phyloP scores from a whole-genome alignment of 2,113 vertebrate species.

The Thalassoma bifasciatum region DNA sequence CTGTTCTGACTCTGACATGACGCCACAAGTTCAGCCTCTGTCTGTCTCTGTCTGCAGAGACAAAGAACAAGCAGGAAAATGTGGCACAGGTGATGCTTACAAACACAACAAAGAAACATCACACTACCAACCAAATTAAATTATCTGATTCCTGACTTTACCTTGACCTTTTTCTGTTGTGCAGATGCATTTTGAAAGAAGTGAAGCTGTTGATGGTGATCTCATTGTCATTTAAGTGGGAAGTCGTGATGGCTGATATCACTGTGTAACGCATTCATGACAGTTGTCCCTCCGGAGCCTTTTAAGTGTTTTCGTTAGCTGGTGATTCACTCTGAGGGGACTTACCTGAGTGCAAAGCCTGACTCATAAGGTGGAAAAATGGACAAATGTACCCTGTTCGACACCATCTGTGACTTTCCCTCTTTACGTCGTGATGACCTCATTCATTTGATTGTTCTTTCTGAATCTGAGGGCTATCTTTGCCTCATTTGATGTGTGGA shows the following conservation, averaged over 20 bases:
- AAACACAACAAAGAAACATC: not conserved
- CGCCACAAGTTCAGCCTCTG: conserved; percentile 7
- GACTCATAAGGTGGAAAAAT: conserved; percentile 44
- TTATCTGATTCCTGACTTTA: too few species aligned
- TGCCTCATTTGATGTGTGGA: conserved; percentile 10
- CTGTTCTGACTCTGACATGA: conserved; percentile 43
- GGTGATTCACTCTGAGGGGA: conserved; percentile 52
- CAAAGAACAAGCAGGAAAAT: not conserved
- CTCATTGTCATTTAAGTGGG: not conserved
- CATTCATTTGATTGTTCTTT: not conserved
- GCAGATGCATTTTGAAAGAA: not conserved
- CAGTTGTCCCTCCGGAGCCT: not conserved
- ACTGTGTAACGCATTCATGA: not conserved
- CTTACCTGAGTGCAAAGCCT: conserved; percentile 22
- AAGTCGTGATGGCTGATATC: conserved; percentile 2
- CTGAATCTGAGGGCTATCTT: not conserved
- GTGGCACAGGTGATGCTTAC: not conserved
- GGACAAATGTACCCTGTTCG: not conserved
- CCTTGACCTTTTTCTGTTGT: not conserved
- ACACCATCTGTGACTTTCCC: not conserved
- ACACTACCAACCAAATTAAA: not conserved
- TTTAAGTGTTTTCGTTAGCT: conserved; percentile 9
- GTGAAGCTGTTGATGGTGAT: not conserved
- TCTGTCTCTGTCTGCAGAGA: conserved; percentile 22
- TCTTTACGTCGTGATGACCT: not conserved